Base-by-base conservation (phyloP, 2,888 invertebrate genomes). In the Diadegma fenestrale region DNA sequence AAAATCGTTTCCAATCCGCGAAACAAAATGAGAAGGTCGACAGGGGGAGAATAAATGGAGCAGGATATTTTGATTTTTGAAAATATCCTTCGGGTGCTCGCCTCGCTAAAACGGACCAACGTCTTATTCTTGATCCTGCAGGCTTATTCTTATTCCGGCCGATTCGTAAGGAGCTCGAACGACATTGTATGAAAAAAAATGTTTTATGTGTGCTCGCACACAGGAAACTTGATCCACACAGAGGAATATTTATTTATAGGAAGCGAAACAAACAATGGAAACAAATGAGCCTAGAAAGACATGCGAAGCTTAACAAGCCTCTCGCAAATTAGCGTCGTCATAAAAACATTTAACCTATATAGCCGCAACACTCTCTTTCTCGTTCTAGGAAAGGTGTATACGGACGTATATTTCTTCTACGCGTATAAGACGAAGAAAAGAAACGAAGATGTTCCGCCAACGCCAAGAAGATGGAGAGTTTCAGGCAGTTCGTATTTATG, bases 401-500 rank as follows among this genome's bases (percentile, higher is more conserved):
- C 58, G 5, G 12, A 30, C 19, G 41, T 71, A 17, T 45, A 63
- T 45, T 17, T 41, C 19, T 37, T 61, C 17, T 76, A 22, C 45
- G 30, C 45, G 30, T 69, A 79, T 61, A 41, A 48, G 22, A 58
- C 8, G 51, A 77, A 68, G 17, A 78, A 78, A 72, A 75, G 30
- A n/a, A 61, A 51, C 64, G 48, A 41, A 61, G 63, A 81, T 78
- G 81, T 85, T 76, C 63, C 58, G 66, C 79, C 80, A 48, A 76
- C 76, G 79, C 85, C 71, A 76, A 76, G 78, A 84, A 82, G 82
- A 86, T 86, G 77, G 80, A 80, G 86, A 86, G 80, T 86, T 83
- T 84, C 82, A 71, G 86, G 73, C 85, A 81, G 88, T 88, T 88
- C 76, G 88, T 89, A 90, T 89, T 90, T 90, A 89, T 89, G 86